Evolutionary conservation across 37 sponge, comb jelly and placozoan genomes (phyloP).

Genomic region (Lycopodina hypogea): DNA sequence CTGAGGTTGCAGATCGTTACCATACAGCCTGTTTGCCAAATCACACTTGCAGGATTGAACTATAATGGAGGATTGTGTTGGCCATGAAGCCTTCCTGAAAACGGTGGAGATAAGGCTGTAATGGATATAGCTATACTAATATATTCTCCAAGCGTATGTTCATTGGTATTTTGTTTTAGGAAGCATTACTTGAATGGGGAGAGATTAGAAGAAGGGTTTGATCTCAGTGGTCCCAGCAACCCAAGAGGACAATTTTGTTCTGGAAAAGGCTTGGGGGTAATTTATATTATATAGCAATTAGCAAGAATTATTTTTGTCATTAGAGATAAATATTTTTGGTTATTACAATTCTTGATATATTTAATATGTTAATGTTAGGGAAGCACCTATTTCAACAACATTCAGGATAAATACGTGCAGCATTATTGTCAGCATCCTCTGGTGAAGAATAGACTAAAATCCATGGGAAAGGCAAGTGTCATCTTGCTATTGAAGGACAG

Average conservation of each 20-base stretch:
- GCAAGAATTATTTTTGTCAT: not conserved
- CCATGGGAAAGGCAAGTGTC: conserved; percentile 17
- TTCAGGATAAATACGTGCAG: conserved; percentile 20
- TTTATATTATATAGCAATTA: not conserved
- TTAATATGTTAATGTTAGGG: too few species aligned
- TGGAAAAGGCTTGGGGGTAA: conserved; percentile 13
- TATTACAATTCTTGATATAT: too few species aligned
- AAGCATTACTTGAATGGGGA: conserved; percentile 48
- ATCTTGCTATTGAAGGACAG: not conserved
- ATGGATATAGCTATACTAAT: too few species aligned
- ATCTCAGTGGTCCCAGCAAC: conserved; percentile 20
- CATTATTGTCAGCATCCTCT: conserved; percentile 28
- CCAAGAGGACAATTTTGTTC: conserved; percentile 20
- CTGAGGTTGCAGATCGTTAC: too few species aligned
- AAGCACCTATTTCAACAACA: conserved; percentile 24
- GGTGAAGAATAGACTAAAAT: conserved; percentile 10
- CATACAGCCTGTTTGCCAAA: too few species aligned
- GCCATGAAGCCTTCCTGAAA: too few species aligned
- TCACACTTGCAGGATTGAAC: too few species aligned
- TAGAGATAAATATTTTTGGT: too few species aligned
- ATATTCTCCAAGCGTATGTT: too few species aligned
- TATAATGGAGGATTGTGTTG: too few species aligned
- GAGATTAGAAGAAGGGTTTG: conserved; percentile 56
- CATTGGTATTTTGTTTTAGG: conserved; percentile 5
- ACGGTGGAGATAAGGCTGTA: too few species aligned